Evolutionary conservation across 2,888 invertebrate species (phyloP).

Genomic region (Spodoptera littoralis): DNA sequence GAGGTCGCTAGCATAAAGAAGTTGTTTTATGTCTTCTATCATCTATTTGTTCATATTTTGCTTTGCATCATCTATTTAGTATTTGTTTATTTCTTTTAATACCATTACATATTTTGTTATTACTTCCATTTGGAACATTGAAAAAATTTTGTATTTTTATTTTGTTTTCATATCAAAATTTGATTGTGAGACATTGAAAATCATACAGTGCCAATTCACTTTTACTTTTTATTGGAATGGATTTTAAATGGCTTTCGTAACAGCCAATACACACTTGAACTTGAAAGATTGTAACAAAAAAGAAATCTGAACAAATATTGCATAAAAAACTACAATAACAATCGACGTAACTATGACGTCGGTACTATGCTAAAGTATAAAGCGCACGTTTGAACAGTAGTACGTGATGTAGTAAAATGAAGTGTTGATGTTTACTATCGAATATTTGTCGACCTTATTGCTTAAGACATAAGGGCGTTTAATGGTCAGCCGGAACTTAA

Average conservation of each 20-base stretch:
- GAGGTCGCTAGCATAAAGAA: conserved; percentile 38
- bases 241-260: too few species aligned
- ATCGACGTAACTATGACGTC: conserved; percentile 43
- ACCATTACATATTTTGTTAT: too few species aligned
- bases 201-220: too few species aligned
- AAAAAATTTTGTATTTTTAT: neutral
- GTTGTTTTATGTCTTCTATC: conserved; percentile 24
- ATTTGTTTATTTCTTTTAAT: too few species aligned
- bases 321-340: conserved; percentile 20
- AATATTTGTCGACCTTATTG: too few species aligned
- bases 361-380: conserved; percentile 23
- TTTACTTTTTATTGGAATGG: too few species aligned
- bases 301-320: conserved; percentile 7
- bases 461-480: too few species aligned
- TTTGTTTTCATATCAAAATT: neutral
- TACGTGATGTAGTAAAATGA: conserved; percentile 34
- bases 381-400: conserved; percentile 17
- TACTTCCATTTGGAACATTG: too few species aligned
- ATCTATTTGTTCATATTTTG: neutral
- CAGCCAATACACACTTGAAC: neutral
- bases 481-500: too few species aligned
- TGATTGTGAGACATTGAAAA: too few species aligned
- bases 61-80: neutral
- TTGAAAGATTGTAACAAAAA: conserved; percentile 5
- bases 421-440: conserved; percentile 3